Evolutionary conservation across 2,888 invertebrate species (phyloP).

Genomic region (Microctonus brassicae): DNA sequence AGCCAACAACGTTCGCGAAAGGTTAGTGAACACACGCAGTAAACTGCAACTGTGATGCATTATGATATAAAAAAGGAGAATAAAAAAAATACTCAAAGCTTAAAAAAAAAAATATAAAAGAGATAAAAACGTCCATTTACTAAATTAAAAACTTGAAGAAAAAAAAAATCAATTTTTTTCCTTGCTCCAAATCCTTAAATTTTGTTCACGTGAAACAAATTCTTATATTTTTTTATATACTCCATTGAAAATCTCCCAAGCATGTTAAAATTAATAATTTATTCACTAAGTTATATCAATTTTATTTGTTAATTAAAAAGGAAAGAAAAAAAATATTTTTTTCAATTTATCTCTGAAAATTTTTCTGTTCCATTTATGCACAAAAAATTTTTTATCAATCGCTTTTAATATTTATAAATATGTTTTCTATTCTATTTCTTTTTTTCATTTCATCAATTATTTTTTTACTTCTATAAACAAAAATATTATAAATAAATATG

Average conservation of each 20-base stretch:
- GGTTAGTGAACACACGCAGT: constrained; percentile 78
- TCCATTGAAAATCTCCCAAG: not conserved
- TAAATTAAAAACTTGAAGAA: too few relatives aligned
- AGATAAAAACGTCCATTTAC: too few relatives aligned
- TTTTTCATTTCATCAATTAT: too few relatives aligned
- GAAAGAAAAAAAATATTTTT: too few relatives aligned
- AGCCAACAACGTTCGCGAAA: constrained; percentile 97
- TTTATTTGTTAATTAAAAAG: not conserved
- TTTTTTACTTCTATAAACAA: too few relatives aligned
- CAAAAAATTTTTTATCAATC: too few relatives aligned
- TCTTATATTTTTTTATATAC: not conserved
- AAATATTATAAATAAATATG: not conserved
- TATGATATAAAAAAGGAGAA: constrained; percentile 6
- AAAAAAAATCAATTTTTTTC: not conserved
- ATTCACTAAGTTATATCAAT: not conserved
- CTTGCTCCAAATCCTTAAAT: not conserved
- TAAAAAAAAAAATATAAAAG: not conserved
- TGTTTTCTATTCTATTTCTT: too few relatives aligned
- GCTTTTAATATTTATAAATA: too few relatives aligned
- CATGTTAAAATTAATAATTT: not conserved
- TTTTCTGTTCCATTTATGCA: not conserved
- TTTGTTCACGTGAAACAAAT: not conserved
- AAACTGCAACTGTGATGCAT: constrained; percentile 51
- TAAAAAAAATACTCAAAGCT: constrained; percentile 37
- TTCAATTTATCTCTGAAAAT: not conserved